Base-by-base conservation (phyloP, 2,888 invertebrate genomes). In the Xylota sylvarum region DNA sequence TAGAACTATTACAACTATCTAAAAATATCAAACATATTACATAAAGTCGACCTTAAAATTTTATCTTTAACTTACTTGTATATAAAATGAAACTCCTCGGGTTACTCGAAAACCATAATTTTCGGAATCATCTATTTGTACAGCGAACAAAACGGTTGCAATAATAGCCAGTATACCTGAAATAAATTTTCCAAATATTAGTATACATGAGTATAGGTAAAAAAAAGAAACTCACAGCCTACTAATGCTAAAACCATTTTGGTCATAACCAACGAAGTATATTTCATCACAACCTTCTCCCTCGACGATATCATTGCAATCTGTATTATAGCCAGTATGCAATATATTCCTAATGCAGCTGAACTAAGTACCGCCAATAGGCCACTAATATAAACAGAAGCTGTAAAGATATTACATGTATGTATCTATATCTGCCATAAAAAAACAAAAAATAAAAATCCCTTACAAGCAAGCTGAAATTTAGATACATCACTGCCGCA, bases 221-320 rank as follows among this genome's bases (percentile, higher is more conserved):
- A n/a, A 43, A 10, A 9, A 23, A 23, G 43, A 35, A 32, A 94
- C 95, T 95, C 92, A 97, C 97, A 95, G 89, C 96, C 96, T 89
- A 97, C 91, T 52, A 97, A 93, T 50, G 96, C 95, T 88, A 97
- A 93, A 70, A 96, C 95, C 88, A 97, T 94, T 93, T 97, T 97
- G 90, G 95, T 93, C 93, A 97, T 95, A 83, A 97, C 95, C 67
- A 96, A 95, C 88, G 95, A 94, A 87, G 95, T 95, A 93, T 97
- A 97, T 90, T 95, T 95, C 93, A 97, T 93, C 87, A 95, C 95
- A 86, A 97, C 95, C 90, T 95, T 95, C 91, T 97, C 97, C 91
- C 96, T 95, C 65, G 97, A 97, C 69, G 96, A 96, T 90, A 97
- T 95, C 97, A 97, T 97, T 88, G 97, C 96, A 88, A 97, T 94